These are phyloP conservation scores for Nasonia longicornis DNA, from an alignment of 1,140 invertebrate species.

Conservation along the genomic window DNA sequence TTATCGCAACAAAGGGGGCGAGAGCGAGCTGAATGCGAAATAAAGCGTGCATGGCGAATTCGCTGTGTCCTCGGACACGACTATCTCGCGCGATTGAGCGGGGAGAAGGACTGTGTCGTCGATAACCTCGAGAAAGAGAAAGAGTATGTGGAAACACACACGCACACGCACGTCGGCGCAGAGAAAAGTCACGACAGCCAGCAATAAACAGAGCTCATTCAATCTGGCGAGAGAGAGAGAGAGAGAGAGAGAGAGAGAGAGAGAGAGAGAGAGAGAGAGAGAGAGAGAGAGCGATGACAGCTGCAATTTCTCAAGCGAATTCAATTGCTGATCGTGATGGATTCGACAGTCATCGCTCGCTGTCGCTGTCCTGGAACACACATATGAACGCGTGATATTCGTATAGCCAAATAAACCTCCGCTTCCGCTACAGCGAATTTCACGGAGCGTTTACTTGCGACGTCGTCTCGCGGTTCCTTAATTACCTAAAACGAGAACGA, in stretches of 20 bases:
- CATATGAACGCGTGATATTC: neutral
- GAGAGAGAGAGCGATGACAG: neutral
- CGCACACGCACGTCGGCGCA: neutral
- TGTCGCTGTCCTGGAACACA: neutral
- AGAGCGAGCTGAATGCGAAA: neutral
- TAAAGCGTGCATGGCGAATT: neutral
- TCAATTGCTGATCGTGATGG: neutral
- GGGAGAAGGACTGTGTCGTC: neutral
- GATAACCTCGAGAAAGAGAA: neutral
- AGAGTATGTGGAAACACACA: neutral
- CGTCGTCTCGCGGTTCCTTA: conserved; percentile 23
- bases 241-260: neutral
- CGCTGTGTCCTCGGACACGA: neutral
- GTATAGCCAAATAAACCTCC: neutral
- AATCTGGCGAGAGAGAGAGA: neutral
- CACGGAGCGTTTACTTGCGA: neutral
- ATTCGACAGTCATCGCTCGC: neutral
- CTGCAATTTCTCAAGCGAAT: conserved; percentile 14
- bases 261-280: neutral
- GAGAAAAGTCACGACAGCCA: neutral
- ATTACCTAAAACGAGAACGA: neutral
- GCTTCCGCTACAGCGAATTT: neutral
- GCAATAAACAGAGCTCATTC: neutral
- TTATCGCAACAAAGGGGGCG: neutral
- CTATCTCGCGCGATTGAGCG: neutral